Conservation (phyloP, 2,113 vertebrate genomes). For the Rhabdornis inornatus region DNA sequence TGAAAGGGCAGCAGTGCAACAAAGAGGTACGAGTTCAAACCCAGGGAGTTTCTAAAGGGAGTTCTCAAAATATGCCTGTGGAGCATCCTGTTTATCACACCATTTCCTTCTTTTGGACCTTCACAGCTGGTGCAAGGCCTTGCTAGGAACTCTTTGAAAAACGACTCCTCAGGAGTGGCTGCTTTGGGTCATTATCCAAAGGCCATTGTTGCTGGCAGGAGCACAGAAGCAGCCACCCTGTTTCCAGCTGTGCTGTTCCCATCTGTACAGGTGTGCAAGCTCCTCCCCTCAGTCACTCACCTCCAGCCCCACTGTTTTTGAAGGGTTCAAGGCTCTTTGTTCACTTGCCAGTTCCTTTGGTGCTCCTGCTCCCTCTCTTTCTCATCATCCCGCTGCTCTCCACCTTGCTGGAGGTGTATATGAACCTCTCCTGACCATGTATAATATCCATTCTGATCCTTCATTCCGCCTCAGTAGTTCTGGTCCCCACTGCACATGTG, state of each 20-base stretch:
- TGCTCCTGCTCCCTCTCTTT: not conserved
- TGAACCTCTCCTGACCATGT: not conserved
- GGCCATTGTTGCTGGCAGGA: not conserved
- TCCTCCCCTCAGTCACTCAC: not conserved
- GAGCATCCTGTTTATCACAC: not conserved
- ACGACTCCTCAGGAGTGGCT: not conserved
- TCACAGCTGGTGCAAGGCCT: not conserved
- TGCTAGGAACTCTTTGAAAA: not conserved
- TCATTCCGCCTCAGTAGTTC: not conserved
- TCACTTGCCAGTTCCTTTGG: not conserved
- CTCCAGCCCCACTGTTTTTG: not conserved
- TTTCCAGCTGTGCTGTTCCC: not conserved
- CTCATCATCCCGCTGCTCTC: not conserved
- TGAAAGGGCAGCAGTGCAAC: not conserved
- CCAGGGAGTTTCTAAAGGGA: not conserved
- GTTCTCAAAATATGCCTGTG: not conserved
- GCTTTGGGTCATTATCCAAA: not conserved
- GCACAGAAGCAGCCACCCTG: not conserved
- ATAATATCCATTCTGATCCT: not conserved
- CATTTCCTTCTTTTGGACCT: not conserved
- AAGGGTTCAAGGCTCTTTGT: not conserved
- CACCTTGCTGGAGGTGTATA: not conserved
- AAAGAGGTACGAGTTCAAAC: not conserved
- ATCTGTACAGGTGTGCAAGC: not conserved
- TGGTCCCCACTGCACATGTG: rapidly evolving